Evolutionary conservation across 2,797 vertebrate genomes (phyloP).

Genomic region (Danio jaintianensis): DNA sequence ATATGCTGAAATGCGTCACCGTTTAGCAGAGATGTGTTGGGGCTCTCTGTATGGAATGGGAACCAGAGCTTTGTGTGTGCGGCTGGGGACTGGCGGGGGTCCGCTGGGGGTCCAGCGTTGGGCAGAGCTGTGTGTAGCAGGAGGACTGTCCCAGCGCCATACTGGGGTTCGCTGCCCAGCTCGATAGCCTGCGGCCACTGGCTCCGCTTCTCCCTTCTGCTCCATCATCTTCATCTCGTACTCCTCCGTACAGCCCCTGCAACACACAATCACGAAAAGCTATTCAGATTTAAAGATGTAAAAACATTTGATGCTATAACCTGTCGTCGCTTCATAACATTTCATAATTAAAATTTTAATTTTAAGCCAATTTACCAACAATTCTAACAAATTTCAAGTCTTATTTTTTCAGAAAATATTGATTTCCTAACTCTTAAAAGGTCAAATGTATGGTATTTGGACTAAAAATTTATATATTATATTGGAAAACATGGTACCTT

Average conservation of each 20-base stretch:
- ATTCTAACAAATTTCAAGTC: too few relatives aligned
- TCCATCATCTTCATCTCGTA: constrained; percentile 88
- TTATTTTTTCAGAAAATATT: too few relatives aligned
- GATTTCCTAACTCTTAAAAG: too few relatives aligned
- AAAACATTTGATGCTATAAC: neutral
- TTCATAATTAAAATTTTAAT: too few relatives aligned
- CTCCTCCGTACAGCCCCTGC: constrained; percentile 91
- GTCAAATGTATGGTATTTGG: too few relatives aligned
- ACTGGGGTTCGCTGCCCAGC: constrained; percentile 80
- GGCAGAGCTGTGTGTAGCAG: constrained; percentile 75
- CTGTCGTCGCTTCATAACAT: neutral
- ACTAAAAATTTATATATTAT: too few relatives aligned
- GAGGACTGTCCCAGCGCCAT: constrained; percentile 88
- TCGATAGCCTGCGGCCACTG: constrained; percentile 76
- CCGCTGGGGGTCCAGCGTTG: constrained; percentile 82
- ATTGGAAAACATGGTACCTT: too few relatives aligned
- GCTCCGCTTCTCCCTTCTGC: constrained; percentile 84
- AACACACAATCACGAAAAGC: constrained; percentile 23
- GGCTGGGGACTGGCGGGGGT: constrained; percentile 75
- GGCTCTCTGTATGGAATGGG: constrained; percentile 85
- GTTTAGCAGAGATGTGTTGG: constrained; percentile 83
- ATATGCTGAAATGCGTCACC: constrained; percentile 70
- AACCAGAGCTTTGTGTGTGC: constrained; percentile 78
- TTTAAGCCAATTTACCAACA: too few relatives aligned
- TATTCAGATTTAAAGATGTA: neutral